Conservation (phyloP, 2,797 vertebrate genomes). For the Ispidina picta region DNA sequence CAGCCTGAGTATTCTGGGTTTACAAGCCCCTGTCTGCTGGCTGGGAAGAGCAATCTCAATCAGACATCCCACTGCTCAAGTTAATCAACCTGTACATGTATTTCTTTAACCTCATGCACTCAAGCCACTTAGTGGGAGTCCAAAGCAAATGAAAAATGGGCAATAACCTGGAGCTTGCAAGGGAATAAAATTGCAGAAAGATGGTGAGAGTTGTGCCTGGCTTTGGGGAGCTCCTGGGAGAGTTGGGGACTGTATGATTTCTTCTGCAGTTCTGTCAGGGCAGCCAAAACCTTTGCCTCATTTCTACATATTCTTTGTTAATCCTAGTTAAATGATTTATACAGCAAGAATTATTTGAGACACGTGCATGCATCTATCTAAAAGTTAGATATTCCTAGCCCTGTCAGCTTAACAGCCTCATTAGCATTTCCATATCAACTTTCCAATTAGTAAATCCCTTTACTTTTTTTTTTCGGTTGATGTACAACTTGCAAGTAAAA, state of each 20-base stretch:
- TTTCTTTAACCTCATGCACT: not conserved
- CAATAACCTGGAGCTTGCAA: not conserved
- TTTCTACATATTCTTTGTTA: not conserved
- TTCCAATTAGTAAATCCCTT: constrained; percentile 33
- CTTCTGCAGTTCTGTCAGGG: not conserved
- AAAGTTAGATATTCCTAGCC: constrained; percentile 37
- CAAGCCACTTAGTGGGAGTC: not conserved
- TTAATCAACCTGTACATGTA: not conserved
- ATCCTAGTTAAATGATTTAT: not conserved
- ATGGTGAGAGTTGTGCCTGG: accelerated
- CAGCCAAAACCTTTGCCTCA: not conserved
- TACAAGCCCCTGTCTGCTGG: accelerated
- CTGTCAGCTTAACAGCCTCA: constrained; percentile 49
- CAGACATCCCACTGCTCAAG: not conserved
- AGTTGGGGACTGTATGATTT: not conserved
- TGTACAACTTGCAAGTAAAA: constrained; percentile 21
- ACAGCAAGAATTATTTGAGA: constrained; percentile 32
- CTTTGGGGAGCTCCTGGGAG: not conserved
- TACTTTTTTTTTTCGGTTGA: not conserved
- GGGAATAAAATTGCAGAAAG: not conserved
- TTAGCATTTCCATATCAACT: constrained; percentile 67
- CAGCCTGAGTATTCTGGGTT: not conserved
- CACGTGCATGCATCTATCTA: not conserved
- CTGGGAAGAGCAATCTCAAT: not conserved
- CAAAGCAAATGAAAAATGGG: not conserved